Conservation (phyloP, 2,113 vertebrate genomes). For the Grantiella picta region DNA sequence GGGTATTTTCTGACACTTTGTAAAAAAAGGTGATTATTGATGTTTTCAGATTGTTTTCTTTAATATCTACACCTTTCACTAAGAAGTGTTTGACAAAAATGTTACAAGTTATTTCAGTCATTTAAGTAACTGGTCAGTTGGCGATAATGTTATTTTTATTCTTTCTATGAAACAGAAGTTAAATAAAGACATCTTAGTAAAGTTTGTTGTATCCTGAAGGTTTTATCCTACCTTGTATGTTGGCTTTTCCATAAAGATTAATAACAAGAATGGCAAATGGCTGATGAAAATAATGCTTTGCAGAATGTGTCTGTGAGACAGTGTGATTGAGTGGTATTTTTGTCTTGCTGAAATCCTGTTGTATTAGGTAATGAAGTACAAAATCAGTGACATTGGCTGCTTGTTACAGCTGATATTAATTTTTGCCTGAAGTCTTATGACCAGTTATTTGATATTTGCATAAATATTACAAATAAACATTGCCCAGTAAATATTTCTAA, state of each 20-base stretch:
- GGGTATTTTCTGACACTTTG: not conserved
- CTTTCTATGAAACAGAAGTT: not conserved
- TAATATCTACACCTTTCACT: not conserved
- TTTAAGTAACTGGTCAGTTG: not conserved
- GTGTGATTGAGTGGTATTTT: not conserved
- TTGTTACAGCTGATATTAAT: not conserved
- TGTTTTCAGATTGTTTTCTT: not conserved
- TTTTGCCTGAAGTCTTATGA: not conserved
- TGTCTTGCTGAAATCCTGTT: not conserved
- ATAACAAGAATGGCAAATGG: not conserved
- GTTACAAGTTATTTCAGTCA: not conserved
- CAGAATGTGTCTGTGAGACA: not conserved
- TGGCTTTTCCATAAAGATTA: not conserved
- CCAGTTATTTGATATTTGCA: not conserved
- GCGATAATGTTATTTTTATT: not conserved
- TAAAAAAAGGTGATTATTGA: not conserved
- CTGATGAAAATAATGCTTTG: not conserved
- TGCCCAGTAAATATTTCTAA: not conserved
- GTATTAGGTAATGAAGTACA: not conserved
- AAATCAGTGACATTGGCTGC: not conserved
- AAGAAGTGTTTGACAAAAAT: not conserved
- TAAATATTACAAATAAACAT: not conserved
- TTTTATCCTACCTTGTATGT: not conserved
- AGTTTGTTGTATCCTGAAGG: not conserved
- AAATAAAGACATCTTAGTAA: not conserved